These are phyloP conservation scores for Poecilia picta DNA, from an alignment of 2,797 vertebrate genomes.

Conservation along the genomic window DNA sequence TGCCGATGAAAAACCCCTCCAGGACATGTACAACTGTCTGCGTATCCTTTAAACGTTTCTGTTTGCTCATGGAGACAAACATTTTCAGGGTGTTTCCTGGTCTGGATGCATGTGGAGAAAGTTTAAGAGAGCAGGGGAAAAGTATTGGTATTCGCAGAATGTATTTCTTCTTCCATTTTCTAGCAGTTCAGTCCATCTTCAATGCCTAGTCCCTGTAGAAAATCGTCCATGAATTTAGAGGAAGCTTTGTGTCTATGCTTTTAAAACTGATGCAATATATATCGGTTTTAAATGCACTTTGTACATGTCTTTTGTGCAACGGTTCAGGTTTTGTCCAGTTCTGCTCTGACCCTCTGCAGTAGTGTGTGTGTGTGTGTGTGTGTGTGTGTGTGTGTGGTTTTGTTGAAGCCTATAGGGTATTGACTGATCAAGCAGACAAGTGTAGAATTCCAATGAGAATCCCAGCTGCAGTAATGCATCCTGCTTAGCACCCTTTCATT, in stretches of 20 bases:
- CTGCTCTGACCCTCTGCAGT: slow-evolving; percentile 55
- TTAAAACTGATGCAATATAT: neutral
- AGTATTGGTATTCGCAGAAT: neutral
- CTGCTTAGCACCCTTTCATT: slow-evolving; percentile 19
- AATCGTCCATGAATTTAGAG: neutral
- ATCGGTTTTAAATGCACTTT: slow-evolving; percentile 2
- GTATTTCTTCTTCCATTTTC: neutral
- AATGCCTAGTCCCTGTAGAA: neutral
- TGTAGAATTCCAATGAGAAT: slow-evolving; percentile 66
- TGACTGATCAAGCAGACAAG: slow-evolving; percentile 55
- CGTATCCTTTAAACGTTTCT: slow-evolving; percentile 89
- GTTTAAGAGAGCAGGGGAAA: neutral
- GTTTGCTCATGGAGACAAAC: neutral
- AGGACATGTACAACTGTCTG: slow-evolving; percentile 99
- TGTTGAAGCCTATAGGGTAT: slow-evolving; percentile 64
- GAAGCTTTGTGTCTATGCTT: neutral
- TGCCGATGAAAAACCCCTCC: slow-evolving; percentile 97
- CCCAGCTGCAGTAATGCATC: slow-evolving; percentile 67
- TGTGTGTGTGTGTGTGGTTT: slow-evolving; percentile 4
- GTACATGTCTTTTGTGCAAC: slow-evolving; percentile 23
- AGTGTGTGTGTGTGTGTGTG: slow-evolving; percentile 16
- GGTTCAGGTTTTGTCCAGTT: slow-evolving; percentile 50
- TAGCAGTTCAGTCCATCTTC: neutral
- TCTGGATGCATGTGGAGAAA: neutral
- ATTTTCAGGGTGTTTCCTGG: neutral